A percentile compares a stretch with the other conserved stretches of the same genome.
These are phyloP conservation scores for Oegoconia quadripuncta DNA, from an alignment of 2,888 invertebrate species.

Conservation along the genomic window DNA sequence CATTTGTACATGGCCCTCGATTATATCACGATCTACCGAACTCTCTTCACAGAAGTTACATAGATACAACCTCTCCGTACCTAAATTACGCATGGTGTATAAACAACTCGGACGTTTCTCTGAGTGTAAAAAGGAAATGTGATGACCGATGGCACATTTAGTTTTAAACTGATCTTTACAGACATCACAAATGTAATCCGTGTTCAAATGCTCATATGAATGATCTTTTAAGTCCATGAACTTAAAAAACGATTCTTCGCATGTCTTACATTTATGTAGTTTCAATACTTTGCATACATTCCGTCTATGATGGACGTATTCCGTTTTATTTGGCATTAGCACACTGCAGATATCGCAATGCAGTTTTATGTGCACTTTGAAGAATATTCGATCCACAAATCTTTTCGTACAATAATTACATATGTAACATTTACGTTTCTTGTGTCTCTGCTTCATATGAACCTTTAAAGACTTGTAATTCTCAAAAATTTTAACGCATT, in stretches of 20 bases:
- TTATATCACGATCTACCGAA: conserved; percentile 40
- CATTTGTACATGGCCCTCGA: conserved; percentile 43
- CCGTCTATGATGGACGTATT: conserved; percentile 44
- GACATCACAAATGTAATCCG: conserved; percentile 50
- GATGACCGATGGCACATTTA: conserved; percentile 54
- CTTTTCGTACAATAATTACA: conserved; percentile 61
- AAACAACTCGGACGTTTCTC: conserved; percentile 37
- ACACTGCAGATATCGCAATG: conserved; percentile 56
- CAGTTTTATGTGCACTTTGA: conserved; percentile 64
- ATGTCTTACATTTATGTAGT: conserved; percentile 49
- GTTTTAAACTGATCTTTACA: conserved; percentile 57
- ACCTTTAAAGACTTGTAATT: conserved; percentile 41
- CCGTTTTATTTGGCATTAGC: conserved; percentile 36
- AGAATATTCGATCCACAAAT: conserved; percentile 58
- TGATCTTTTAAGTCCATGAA: conserved; percentile 66
- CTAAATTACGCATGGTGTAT: conserved; percentile 40
- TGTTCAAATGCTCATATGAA: conserved; percentile 46
- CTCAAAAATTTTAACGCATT: conserved; percentile 58
- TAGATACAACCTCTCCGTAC: conserved; percentile 42
- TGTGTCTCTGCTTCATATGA: conserved; percentile 53
- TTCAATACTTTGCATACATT: conserved; percentile 43
- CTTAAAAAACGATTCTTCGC: conserved; percentile 40
- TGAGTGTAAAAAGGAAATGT: conserved; percentile 51
- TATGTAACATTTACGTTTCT: conserved; percentile 65
- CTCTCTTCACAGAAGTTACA: conserved; percentile 61